Base-by-base conservation (phyloP, 2,797 vertebrate genomes). In the Masticophis lateralis region DNA sequence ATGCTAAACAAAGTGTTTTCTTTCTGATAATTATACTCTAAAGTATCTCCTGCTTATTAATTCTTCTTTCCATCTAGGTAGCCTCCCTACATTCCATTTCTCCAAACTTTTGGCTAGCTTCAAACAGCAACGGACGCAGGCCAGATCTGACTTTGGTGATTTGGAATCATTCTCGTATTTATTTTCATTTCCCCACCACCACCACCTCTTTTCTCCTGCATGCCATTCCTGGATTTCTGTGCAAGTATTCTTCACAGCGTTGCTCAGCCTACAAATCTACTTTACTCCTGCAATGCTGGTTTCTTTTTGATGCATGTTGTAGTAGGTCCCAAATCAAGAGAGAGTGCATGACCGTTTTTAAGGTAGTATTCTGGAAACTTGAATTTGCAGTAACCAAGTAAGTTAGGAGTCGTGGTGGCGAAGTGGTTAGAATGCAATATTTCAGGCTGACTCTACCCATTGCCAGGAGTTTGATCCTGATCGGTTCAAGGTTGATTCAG, bases 21-120 rank as follows among this genome's bases (percentile, higher is more conserved):
- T 96, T 97, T 90, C 97, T 97, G 98, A 97, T 98, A 98, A 98
- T 98, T 98, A 98, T 97, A 97, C 98, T 98, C 98, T 96, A 96
- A 98, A 98, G 98, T 97, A 97, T 97, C 97, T 97, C 96, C 97
- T 98, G 98, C 98, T 98, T 98, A 98, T 98, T 97, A 98, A 98
- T 98, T 97, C 11, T 97, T 97, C 97, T 96, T 97, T 96, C 92
- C 94, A 94, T 91, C 92, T 91, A 95, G 79, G 93, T 96, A 96
- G 74, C 96, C 95, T 60, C 37, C 43, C 96, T 20, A 7, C 16
- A 28, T 94, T 96, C 93, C 87, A n/a, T 97, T 96, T 95, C 97
- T 95, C 95, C 94, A 96, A 97, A 97, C 97, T 97, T 98, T 97
- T 92, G 95, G 92, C 96, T n/a, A 92, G 92, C 96, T 97, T 92